A percentile compares a stretch with the other conserved stretches of the same genome.
Evolutionary conservation across 2,797 vertebrate species (phyloP).

Genomic region (Leptatherina wallacei): DNA sequence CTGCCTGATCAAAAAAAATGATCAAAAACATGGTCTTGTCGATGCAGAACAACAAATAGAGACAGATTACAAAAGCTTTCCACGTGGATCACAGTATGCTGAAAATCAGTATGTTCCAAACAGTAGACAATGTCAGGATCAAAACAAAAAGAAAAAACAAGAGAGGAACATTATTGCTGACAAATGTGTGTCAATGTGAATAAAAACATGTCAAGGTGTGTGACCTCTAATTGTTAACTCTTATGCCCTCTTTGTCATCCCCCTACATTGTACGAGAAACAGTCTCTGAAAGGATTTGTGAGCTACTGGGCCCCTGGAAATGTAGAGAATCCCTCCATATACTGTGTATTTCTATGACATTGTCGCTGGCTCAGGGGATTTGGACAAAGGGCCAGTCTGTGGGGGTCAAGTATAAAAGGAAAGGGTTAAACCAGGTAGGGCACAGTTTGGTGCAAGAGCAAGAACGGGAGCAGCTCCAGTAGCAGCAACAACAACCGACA

Average conservation of each 20-base stretch:
- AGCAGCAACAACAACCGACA: conserved; percentile 53
- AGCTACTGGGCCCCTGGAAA: conserved; percentile 46
- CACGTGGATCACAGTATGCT: neutral
- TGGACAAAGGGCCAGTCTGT: conserved; percentile 52
- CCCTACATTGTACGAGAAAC: conserved; percentile 39
- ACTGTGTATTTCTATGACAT: conserved; percentile 63
- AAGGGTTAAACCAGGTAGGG: conserved; percentile 67
- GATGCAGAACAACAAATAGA: too few species aligned
- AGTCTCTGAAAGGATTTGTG: conserved; percentile 47
- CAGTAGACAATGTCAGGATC: neutral
- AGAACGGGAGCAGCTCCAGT: conserved; percentile 49
- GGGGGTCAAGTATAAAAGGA: conserved; percentile 72
- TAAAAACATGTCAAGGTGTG: conserved; percentile 49
- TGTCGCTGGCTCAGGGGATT: conserved; percentile 71
- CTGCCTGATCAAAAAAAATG: too few species aligned
- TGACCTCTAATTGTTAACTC: conserved; percentile 60
- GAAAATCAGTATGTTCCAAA: conserved; percentile 8
- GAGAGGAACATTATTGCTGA: conserved; percentile 41
- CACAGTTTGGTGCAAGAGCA: conserved; percentile 70
- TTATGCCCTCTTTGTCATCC: conserved; percentile 45
- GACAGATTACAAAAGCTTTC: neutral
- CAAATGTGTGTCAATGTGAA: conserved; percentile 24
- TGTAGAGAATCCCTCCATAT: conserved; percentile 54
- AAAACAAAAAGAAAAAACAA: conserved; percentile 1
- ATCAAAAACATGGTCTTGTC: too few species aligned